Evolutionary conservation across 2,113 vertebrate genomes (phyloP).

Genomic region (Ramphastos sulfuratus): DNA sequence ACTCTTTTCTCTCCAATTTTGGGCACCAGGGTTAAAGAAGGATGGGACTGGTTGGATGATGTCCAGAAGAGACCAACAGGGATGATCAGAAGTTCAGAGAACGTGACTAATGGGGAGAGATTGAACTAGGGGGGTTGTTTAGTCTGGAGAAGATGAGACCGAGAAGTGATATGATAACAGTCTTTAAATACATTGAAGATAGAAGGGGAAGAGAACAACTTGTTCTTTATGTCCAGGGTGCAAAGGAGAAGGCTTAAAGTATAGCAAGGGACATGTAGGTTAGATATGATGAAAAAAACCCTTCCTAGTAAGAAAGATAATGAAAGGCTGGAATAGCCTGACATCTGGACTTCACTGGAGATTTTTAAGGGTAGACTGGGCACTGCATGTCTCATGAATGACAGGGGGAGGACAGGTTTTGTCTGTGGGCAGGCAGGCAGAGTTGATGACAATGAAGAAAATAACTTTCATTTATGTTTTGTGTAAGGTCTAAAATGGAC

Average conservation of each 20-base stretch:
- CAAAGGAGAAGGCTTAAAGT: background rate
- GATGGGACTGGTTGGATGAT: background rate
- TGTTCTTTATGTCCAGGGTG: background rate
- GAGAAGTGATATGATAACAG: background rate
- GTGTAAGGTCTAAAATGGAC: background rate
- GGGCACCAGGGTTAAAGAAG: background rate
- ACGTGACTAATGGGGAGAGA: slow-evolving; percentile 27
- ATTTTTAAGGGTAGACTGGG: background rate
- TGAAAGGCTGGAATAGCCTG: background rate
- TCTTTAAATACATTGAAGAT: slow-evolving; percentile 10
- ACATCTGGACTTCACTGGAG: background rate
- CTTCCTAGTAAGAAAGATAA: background rate
- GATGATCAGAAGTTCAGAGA: slow-evolving; percentile 22
- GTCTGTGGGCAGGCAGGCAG: background rate
- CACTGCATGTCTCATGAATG: background rate
- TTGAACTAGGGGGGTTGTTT: slow-evolving; percentile 22
- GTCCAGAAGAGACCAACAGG: background rate
- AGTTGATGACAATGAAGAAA: background rate
- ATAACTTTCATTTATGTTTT: background rate
- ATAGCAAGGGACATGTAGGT: background rate
- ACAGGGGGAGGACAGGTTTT: background rate
- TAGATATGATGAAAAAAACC: background rate
- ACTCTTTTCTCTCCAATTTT: slow-evolving; percentile 14
- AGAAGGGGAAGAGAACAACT: background rate
- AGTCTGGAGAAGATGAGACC: slow-evolving; percentile 34